Conservation (phyloP, 92 coral and sea anemone species). For the Blastomussa wellsi region DNA sequence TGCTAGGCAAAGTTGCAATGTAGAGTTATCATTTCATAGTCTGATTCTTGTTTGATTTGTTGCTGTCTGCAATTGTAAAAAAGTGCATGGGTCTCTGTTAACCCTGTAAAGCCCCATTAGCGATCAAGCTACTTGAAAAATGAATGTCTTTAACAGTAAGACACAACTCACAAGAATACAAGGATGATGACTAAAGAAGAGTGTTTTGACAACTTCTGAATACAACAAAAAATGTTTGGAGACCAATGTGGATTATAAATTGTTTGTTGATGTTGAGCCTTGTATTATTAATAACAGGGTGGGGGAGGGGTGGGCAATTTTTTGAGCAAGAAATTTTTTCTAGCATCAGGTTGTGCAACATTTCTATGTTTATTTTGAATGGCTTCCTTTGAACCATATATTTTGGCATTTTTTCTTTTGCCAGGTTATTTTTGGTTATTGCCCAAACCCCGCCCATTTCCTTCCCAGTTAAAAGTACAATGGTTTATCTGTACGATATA, state of each 20-base stretch:
- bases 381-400: constrained; percentile 25
- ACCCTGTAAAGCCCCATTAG: constrained; percentile 21
- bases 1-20: constrained; percentile 32
- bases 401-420: constrained; percentile 13
- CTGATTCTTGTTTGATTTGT: constrained; percentile 29
- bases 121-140: constrained; percentile 16
- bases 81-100: constrained; percentile 23
- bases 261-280: background rate
- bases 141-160: background rate
- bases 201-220: background rate
- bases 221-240: background rate
- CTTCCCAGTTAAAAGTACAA: constrained; percentile 24
- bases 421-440: constrained; percentile 20
- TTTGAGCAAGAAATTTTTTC: constrained; percentile 27
- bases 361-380: constrained; percentile 14
- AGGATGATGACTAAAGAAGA: background rate
- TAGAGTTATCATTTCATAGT: constrained; percentile 11
- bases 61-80: constrained; percentile 22
- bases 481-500: constrained; percentile 14
- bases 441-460: constrained; percentile 8
- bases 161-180: too few species aligned
- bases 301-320: constrained; percentile 21
- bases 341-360: constrained; percentile 26
- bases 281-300: background rate
- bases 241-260: background rate